Percentiles rank a stretch among this genome's conserved stretches.
phyloP scores from a whole-genome alignment of 1,140 invertebrate species.

The Zaprionus tsacasi region DNA sequence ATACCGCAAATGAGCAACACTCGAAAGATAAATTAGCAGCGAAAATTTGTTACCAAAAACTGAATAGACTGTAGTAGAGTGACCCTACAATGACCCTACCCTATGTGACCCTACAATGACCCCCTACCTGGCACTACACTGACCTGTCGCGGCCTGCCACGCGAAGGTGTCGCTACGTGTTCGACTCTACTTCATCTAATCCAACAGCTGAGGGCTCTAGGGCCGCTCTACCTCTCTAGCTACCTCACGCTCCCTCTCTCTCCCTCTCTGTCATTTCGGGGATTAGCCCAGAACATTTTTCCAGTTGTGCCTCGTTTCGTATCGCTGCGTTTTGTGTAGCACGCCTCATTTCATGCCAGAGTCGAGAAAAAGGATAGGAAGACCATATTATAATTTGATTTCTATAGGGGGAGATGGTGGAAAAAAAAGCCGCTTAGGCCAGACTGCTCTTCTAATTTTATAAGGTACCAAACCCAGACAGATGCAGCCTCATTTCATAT shows the following conservation, averaged over 20 bases:
- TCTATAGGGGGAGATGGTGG: constrained; percentile 31
- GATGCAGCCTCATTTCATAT: constrained; percentile 17
- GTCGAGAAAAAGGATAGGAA: constrained; percentile 18
- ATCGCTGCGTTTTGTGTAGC: constrained; percentile 26
- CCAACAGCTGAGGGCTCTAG: constrained; percentile 32
- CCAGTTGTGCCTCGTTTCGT: constrained; percentile 7
- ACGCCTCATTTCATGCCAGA: constrained; percentile 41
- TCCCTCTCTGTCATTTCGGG: constrained; percentile 53
- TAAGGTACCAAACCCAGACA: constrained; percentile 26
- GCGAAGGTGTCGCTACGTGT: constrained; percentile 36
- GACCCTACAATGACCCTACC: not conserved
- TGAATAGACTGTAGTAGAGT: not conserved
- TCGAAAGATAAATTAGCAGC: constrained; percentile 46
- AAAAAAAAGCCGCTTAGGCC: constrained; percentile 60
- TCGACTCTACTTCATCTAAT: constrained; percentile 22
- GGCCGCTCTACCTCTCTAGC: not conserved
- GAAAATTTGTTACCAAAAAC: constrained; percentile 59
- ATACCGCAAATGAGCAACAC: constrained; percentile 71
- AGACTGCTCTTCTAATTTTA: constrained; percentile 29
- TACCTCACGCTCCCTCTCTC: not conserved
- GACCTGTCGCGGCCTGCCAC: constrained; percentile 14
- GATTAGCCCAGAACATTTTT: constrained; percentile 40
- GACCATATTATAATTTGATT: constrained; percentile 68
- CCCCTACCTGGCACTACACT: not conserved
- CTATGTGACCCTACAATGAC: not conserved